Evolutionary conservation across 2,797 vertebrate species (phyloP).

Genomic region (Microctenopoma stevenorrisi): DNA sequence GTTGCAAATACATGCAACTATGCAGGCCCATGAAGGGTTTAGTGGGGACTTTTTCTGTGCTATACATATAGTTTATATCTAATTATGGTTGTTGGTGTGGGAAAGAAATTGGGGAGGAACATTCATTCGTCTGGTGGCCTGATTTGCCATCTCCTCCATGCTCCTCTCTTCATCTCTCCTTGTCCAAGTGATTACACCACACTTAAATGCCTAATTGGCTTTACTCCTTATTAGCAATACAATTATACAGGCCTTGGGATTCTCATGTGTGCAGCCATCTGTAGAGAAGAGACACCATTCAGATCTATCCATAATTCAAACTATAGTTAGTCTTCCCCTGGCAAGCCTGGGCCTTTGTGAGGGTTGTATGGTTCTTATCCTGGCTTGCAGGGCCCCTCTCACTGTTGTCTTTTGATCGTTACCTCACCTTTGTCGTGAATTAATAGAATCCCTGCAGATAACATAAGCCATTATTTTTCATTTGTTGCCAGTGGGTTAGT

Average conservation of each 20-base stretch:
- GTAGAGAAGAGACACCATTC: conserved; percentile 94
- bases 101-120: conserved; percentile 65
- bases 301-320: conserved; percentile 97
- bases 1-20: conserved; percentile 63
- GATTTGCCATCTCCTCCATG: conserved; percentile 88
- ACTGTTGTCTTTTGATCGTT: conserved; percentile 81
- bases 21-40: conserved; percentile 83
- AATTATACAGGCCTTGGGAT: conserved; percentile 95
- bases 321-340: conserved; percentile 90
- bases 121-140: conserved; percentile 83
- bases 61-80: conserved; percentile 88
- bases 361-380: conserved; percentile 88
- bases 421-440: conserved; percentile 67
- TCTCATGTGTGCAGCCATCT: conserved; percentile 97
- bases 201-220: conserved; percentile 99
- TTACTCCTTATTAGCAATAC: conserved; percentile 99
- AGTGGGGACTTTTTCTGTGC: conserved; percentile 88
- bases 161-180: conserved; percentile 87
- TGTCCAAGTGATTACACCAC: conserved; percentile 97
- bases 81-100: conserved; percentile 93
- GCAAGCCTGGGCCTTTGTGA: conserved; percentile 87
- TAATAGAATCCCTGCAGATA: conserved; percentile 62
- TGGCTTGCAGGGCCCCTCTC: conserved; percentile 80
- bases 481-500: conserved; percentile 14
- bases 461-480: conserved; percentile 47